These are phyloP conservation scores for Eumacrocentrus americanus DNA, from an alignment of 2,888 invertebrate genomes.

Conservation along the genomic window DNA sequence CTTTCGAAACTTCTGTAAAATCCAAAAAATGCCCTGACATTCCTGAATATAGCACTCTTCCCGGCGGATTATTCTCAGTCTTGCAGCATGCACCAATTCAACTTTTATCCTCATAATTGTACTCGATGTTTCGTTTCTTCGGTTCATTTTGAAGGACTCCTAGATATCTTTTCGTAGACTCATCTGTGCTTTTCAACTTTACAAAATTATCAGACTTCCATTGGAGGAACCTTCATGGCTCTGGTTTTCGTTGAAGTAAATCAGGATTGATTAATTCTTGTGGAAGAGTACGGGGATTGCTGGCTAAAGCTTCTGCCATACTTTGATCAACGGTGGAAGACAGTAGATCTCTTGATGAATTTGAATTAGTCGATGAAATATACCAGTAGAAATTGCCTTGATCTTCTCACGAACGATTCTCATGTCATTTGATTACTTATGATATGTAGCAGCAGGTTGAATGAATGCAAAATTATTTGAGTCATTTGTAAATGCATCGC, in stretches of 20 bases:
- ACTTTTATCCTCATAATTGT: not conserved
- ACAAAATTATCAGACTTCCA: conserved; percentile 5
- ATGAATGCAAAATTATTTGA: too few relatives aligned
- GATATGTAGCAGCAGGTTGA: too few relatives aligned
- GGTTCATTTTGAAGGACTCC: not conserved
- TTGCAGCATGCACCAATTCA: not conserved
- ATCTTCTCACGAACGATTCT: too few relatives aligned
- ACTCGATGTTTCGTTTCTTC: conserved; percentile 1
- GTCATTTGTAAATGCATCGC: too few relatives aligned
- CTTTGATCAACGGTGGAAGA: too few relatives aligned
- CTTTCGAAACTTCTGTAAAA: not conserved
- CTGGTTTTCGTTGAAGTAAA: not conserved
- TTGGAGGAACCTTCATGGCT: not conserved
- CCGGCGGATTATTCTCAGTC: not conserved
- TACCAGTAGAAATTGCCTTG: not conserved
- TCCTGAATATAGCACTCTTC: too few relatives aligned
- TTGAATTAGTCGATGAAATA: not conserved
- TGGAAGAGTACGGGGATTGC: too few relatives aligned
- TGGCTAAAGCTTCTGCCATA: too few relatives aligned
- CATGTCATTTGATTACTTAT: too few relatives aligned
- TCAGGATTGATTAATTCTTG: too few relatives aligned
- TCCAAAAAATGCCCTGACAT: conserved; percentile 1
- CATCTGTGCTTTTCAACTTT: too few relatives aligned
- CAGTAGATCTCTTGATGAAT: too few relatives aligned
- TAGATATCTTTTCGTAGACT: not conserved